Evolutionary conservation across 1,140 invertebrate species (phyloP).

Genomic region (Musca vetustissima): DNA sequence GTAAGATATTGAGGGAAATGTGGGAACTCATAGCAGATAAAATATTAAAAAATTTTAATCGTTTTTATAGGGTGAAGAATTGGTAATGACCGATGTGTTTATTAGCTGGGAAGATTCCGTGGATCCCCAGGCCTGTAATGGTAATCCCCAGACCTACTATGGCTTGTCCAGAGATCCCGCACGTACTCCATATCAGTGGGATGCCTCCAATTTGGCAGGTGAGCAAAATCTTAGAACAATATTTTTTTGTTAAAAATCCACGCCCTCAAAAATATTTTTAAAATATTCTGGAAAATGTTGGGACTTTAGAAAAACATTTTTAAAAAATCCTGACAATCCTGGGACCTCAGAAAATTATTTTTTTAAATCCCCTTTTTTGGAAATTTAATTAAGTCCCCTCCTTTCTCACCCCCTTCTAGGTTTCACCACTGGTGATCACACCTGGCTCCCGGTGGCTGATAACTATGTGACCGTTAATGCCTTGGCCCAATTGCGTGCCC

Average conservation of each 20-base stretch:
- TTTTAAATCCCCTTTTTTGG: too few species aligned
- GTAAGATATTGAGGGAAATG: conserved; percentile 37
- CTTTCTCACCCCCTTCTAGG: neutral
- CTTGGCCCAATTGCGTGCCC: conserved; percentile 41
- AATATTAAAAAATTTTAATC: neutral
- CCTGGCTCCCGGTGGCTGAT: conserved; percentile 67
- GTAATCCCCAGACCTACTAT: conserved; percentile 31
- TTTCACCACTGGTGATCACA: conserved; percentile 61
- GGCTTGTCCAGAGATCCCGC: conserved; percentile 58
- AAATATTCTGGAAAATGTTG: too few species aligned
- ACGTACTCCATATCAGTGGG: conserved; percentile 69
- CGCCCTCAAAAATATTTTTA: too few species aligned
- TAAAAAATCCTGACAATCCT: neutral
- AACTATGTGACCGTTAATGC: conserved; percentile 59
- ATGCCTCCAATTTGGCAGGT: conserved; percentile 45
- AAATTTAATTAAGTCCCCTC: neutral
- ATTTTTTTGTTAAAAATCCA: neutral
- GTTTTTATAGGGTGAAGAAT: conserved; percentile 69
- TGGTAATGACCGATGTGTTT: conserved; percentile 69
- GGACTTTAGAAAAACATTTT: too few species aligned
- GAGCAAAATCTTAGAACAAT: neutral
- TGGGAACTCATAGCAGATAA: neutral
- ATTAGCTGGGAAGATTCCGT: conserved; percentile 57
- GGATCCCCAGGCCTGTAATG: conserved; percentile 29
- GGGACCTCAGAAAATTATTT: too few species aligned